Percentiles rank a stretch among this genome's conserved stretches.
Evolutionary conservation across 2,113 vertebrate genomes (phyloP).

Genomic region (Perccottus glenii): DNA sequence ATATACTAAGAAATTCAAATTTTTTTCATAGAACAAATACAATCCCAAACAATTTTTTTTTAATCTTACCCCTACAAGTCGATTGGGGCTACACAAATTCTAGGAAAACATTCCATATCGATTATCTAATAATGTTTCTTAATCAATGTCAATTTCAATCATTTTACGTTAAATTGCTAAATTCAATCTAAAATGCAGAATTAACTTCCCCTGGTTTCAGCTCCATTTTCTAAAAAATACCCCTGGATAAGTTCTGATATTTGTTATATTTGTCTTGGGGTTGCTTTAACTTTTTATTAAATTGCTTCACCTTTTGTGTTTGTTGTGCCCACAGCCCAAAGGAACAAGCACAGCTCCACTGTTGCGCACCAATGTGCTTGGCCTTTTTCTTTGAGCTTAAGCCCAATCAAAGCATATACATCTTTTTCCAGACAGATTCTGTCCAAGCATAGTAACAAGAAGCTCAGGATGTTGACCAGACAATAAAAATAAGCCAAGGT

Average conservation of each 20-base stretch:
- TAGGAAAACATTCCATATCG: no score
- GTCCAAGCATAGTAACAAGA: constrained; percentile 32
- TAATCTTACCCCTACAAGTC: no score
- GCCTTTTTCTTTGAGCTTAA: constrained; percentile 43
- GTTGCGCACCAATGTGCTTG: constrained; percentile 67
- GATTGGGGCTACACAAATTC: no score
- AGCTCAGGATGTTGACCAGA: constrained; percentile 7
- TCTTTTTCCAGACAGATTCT: constrained; percentile 41
- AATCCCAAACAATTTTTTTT: no score
- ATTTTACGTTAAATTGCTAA: no score
- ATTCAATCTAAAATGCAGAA: no score
- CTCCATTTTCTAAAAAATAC: neutral
- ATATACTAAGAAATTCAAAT: no score
- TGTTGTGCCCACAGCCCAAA: constrained; percentile 33
- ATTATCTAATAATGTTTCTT: no score
- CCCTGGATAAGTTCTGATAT: neutral
- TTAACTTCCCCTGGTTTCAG: no score
- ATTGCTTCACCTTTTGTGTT: constrained; percentile 23
- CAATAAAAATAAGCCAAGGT: constrained; percentile 4
- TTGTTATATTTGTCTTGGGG: constrained; percentile 15
- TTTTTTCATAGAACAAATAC: no score
- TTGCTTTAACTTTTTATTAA: constrained; percentile 29
- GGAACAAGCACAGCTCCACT: constrained; percentile 62
- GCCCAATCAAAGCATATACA: constrained; percentile 49
- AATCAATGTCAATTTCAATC: no score